Percentiles rank a stretch among this genome's conserved stretches.
Evolutionary conservation across 2,888 invertebrate species (phyloP).

Genomic region (Andrena bucephala): DNA sequence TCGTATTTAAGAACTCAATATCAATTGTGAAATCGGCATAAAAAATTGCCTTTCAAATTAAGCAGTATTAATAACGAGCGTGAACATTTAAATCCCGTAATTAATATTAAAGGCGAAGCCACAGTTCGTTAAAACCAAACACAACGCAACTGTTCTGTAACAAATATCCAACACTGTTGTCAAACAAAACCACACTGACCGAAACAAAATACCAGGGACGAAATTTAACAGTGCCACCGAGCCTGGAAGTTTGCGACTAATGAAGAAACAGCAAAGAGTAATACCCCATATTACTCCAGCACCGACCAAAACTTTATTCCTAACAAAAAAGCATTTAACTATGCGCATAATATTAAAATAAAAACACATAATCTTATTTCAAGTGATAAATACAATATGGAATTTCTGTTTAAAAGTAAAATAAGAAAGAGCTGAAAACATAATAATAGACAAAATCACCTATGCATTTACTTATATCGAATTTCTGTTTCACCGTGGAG

Average conservation of each 20-base stretch:
- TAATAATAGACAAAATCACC: neutral
- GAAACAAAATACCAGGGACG: constrained; percentile 68
- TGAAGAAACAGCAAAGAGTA: constrained; percentile 71
- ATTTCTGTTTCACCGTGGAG: neutral
- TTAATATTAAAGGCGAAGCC: neutral
- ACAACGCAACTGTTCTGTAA: neutral
- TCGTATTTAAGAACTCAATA: neutral
- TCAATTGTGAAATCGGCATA: neutral
- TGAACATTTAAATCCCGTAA: neutral
- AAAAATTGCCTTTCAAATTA: neutral
- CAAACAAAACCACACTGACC: constrained; percentile 68
- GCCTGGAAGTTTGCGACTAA: constrained; percentile 68
- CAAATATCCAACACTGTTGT: neutral
- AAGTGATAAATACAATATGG: neutral
- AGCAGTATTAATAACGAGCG: constrained; percentile 16
- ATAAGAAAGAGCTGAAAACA: neutral
- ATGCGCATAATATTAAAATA: constrained; percentile 1
- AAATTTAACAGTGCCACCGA: constrained; percentile 68
- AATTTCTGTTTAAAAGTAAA: neutral
- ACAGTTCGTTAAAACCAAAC: neutral
- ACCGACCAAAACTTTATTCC: constrained; percentile 73
- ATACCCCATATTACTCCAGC: constrained; percentile 74
- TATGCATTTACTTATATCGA: constrained; percentile 14
- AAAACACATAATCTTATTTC: neutral
- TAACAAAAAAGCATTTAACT: constrained; percentile 53